phyloP scores from a whole-genome alignment of 2,888 invertebrate genomes.

The Meiosimyza platycephala region DNA sequence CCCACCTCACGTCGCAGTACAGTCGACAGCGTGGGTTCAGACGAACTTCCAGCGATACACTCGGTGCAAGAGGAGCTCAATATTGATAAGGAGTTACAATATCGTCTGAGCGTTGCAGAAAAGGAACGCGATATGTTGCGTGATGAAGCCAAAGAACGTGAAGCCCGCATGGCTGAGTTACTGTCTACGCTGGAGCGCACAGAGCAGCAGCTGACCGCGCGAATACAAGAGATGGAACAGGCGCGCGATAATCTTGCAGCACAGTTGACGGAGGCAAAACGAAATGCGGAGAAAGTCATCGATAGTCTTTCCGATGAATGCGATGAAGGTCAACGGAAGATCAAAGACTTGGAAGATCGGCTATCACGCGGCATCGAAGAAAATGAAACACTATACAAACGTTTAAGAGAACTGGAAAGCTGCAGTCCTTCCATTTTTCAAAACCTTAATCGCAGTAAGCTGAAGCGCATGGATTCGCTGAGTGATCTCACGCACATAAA shows the following conservation, averaged over 20 bases:
- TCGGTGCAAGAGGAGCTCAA: conserved; percentile 63
- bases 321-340: conserved; percentile 73
- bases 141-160: conserved; percentile 78
- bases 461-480: conserved; percentile 78
- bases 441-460: conserved; percentile 63
- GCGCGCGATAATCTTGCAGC: conserved; percentile 74
- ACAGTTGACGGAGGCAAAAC: conserved; percentile 76
- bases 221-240: conserved; percentile 78
- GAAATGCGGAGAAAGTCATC: conserved; percentile 78
- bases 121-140: conserved; percentile 79
- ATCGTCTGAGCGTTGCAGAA: conserved; percentile 77
- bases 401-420: conserved; percentile 79
- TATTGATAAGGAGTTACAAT: conserved; percentile 73
- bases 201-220: conserved; percentile 79
- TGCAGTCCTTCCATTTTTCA: conserved; percentile 62
- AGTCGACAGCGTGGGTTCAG: conserved; percentile 74
- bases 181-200: conserved; percentile 80
- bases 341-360: conserved; percentile 67
- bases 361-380: conserved; percentile 80
- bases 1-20: conserved; percentile 73
- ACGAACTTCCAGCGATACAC: conserved; percentile 66
- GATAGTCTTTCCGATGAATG: conserved; percentile 77
- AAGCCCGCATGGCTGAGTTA: conserved; percentile 82
- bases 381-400: conserved; percentile 78
- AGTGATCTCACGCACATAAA: conserved; percentile 85